Base-by-base conservation (phyloP, 2,113 vertebrate species). In the Zosterops hypoxanthus region DNA sequence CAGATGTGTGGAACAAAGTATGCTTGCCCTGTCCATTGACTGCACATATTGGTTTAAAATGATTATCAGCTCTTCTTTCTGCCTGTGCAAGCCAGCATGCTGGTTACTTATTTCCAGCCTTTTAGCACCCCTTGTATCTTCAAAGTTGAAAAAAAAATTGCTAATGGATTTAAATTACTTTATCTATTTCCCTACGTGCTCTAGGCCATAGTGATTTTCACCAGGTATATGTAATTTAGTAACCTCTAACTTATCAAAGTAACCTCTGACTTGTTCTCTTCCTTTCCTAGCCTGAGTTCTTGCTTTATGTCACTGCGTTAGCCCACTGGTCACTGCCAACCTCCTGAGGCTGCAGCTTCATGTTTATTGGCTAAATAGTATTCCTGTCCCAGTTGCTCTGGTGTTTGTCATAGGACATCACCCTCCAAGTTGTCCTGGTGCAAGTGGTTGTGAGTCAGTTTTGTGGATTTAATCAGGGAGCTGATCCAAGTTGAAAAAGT, bases 381-480 rank as follows among this genome's bases (percentile, higher is more conserved):
- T 80, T 73, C 29, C 79, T 80, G 42, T 73, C 76, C 42, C 60
- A 55, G 82, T 80, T 93, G 88, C 46, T 95, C 94, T 97, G 95
- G 90, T 93, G 50, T 95, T 94, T 93, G 90, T 96, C 96, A 96
- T 34, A 46, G 90, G 50, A 83, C 76, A 63, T 95, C 71, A 86
- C 82, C 82, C 94, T 95, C 79, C 76, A 77, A 90, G 82, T 73
- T 59, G 64, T 81, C 47, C 68, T 96, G 79, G 92, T 95, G 76
- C 50, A 77, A 94, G 90, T 92, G 76, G 68, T 19, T 93, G 85
- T 42, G 79, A 92, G 75, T 90, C 86, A 83, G 63, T 86, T 97
- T 94, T 90, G 50, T 72, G 76, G 55, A 95, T 92, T 85, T 86
- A 92, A 92, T 80, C 50, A 22, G 82, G 90, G 94, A 93, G 83